A percentile compares a stretch with the other conserved stretches of the same genome.
Conservation (phyloP, 2,797 vertebrate genomes). For the Uromys caudimaculatus region DNA sequence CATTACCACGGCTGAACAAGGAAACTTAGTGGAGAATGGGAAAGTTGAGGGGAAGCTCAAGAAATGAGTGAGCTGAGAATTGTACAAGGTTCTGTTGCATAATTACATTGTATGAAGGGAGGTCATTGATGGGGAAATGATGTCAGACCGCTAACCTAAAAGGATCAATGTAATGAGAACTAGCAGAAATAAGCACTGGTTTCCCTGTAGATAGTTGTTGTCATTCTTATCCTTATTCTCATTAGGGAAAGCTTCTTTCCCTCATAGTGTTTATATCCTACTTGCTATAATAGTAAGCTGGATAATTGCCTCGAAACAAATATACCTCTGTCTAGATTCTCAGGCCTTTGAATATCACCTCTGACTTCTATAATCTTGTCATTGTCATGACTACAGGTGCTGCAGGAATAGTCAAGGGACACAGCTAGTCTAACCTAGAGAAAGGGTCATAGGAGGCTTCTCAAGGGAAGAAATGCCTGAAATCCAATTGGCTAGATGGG, state of each 20-base stretch:
- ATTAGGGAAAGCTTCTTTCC: background rate
- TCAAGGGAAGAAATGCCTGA: background rate
- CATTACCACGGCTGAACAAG: background rate
- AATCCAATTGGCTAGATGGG: background rate
- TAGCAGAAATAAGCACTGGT: background rate
- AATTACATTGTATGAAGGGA: background rate
- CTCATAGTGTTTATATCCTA: background rate
- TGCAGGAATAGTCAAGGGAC: background rate
- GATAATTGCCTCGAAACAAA: background rate
- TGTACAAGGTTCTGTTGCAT: background rate
- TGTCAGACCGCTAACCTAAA: background rate
- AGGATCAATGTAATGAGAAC: background rate
- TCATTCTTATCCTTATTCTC: background rate
- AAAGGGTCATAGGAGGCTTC: background rate
- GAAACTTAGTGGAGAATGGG: background rate
- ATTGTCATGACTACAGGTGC: background rate
- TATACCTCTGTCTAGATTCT: too few relatives aligned
- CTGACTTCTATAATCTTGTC: background rate
- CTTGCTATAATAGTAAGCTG: background rate
- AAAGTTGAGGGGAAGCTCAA: background rate
- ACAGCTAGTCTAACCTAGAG: background rate
- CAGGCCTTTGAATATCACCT: background rate
- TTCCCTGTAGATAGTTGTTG: background rate
- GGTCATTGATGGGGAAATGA: background rate
- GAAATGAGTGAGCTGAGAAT: background rate